A percentile compares a stretch with the other conserved stretches of the same genome.
Conservation (phyloP, 2,113 vertebrate genomes). For the Lota lota region DNA sequence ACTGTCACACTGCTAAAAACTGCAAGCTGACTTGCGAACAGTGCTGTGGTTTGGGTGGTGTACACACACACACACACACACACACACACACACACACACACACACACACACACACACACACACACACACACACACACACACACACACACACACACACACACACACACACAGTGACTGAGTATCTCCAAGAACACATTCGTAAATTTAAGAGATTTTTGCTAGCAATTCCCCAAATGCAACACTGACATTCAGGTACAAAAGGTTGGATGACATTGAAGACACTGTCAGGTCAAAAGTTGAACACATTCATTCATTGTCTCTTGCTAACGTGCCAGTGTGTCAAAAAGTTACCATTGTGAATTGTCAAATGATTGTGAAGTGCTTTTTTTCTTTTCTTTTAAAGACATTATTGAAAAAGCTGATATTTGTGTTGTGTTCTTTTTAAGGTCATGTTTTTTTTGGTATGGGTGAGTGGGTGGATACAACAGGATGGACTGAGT, state of each 20-base stretch:
- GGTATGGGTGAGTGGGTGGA: conserved; percentile 17
- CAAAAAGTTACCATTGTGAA: conserved; percentile 5
- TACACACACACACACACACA: neutral
- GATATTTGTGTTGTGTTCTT: too few relatives aligned
- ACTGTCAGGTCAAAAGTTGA: neutral
- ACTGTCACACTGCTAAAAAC: conserved; percentile 22
- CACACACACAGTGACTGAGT: neutral
- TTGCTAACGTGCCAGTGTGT: conserved; percentile 5
- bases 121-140: neutral
- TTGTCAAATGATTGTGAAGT: conserved; percentile 9
- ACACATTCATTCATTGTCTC: neutral
- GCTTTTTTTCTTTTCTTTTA: too few relatives aligned
- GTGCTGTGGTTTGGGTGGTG: conserved; percentile 2
- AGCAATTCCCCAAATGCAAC: neutral
- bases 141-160: neutral
- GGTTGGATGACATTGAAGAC: too few relatives aligned
- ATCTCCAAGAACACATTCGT: neutral
- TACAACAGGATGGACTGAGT: conserved; percentile 34
- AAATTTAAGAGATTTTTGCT: neutral
- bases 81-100: neutral
- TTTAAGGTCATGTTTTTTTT: neutral
- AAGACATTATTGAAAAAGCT: too few relatives aligned
- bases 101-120: too few relatives aligned
- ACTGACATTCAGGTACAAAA: neutral
- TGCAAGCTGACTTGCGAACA: neutral